phyloP scores from a whole-genome alignment of 2,797 vertebrate genomes.

The Myotis myotis region DNA sequence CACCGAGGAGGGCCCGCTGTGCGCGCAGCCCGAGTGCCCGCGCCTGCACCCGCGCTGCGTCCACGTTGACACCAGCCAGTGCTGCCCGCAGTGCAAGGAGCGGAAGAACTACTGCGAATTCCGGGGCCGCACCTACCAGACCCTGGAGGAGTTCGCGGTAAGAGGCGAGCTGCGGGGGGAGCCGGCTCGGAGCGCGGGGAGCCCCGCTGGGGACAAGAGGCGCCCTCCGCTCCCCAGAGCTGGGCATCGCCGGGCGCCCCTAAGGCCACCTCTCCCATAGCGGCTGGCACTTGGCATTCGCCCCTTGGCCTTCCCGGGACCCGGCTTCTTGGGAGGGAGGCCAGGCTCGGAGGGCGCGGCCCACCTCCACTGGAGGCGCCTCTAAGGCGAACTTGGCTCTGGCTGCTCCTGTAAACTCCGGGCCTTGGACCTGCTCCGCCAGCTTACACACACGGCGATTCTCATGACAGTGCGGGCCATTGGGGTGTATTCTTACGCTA shows the following conservation, averaged over 20 bases:
- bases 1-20: conserved; percentile 98
- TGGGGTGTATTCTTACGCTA: neutral
- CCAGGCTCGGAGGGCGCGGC: neutral
- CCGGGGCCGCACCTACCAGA: conserved; percentile 93
- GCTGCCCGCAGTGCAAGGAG: conserved; percentile 98
- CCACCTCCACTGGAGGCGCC: neutral
- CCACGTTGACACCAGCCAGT: conserved; percentile 97
- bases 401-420: conserved; percentile 7
- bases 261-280: neutral
- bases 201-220: neutral
- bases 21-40: conserved; percentile 96
- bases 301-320: conserved; percentile 43
- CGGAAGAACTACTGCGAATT: conserved; percentile 98
- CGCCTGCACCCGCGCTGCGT: conserved; percentile 96
- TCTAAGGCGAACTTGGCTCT: neutral
- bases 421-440: neutral
- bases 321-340: neutral
- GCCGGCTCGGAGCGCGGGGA: neutral
- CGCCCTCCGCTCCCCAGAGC: neutral
- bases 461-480: neutral
- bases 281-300: neutral
- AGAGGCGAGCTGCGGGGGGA: conserved; percentile 74
- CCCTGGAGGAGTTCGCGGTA: conserved; percentile 98
- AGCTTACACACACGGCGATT: neutral
- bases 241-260: neutral